These are phyloP conservation scores for rabbit (Oryctolagus cuniculus) DNA, from an alignment of 2,113 vertebrate species.

Conservation along the genomic window mOryCun1.1 NC_091432.1:175723001-175723500, in stretches of 20 bases:
- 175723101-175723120: not conserved
- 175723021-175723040: conserved; percentile 27
- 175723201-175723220: conserved; percentile 60
- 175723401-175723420: conserved; percentile 67
- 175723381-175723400: conserved; percentile 85
- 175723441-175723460: conserved; percentile 7
- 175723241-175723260: not conserved
- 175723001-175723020: not conserved
- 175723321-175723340: conserved; percentile 72
- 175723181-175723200: conserved; percentile 2
- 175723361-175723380: conserved; percentile 78
- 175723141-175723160: conserved; percentile 37
- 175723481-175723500: not conserved
- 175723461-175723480: conserved; percentile 25
- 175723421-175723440: not conserved
- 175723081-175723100: not conserved
- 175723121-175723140: not conserved
- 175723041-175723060: not conserved
- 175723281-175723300: conserved; percentile 69
- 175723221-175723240: not conserved
- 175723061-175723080: not conserved
- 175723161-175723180: not conserved
- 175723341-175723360: conserved; percentile 82
- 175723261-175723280: conserved; percentile 60
- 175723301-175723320: conserved; percentile 72